These are phyloP conservation scores for Pseudopipra pipra DNA, from an alignment of 2,113 vertebrate genomes.

Conservation along the genomic window DNA sequence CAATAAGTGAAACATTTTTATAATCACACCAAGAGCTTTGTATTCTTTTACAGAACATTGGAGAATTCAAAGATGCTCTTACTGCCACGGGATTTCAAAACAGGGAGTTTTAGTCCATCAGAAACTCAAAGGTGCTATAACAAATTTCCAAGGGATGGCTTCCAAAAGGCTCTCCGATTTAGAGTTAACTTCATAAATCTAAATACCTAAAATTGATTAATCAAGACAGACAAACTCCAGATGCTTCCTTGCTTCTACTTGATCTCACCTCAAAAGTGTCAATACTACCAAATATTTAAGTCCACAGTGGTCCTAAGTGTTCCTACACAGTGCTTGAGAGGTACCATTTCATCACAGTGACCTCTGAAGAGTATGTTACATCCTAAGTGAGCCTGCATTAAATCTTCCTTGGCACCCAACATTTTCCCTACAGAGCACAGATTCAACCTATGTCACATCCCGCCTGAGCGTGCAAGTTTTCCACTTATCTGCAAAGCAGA, in stretches of 20 bases:
- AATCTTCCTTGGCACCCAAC: background rate
- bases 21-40: background rate
- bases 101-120: rapidly evolving
- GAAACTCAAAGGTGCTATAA: background rate
- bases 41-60: background rate
- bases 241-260: background rate
- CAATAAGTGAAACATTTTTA: background rate
- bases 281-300: background rate
- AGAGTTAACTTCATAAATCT: background rate
- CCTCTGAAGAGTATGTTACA: background rate
- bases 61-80: background rate
- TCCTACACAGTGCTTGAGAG: background rate
- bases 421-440: background rate
- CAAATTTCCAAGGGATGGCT: background rate
- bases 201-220: background rate
- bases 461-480: background rate
- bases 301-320: background rate
- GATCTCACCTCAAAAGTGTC: background rate
- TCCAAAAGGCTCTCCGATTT: background rate
- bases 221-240: background rate
- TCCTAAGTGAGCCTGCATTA: background rate
- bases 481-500: background rate
- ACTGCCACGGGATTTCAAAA: background rate
- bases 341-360: background rate
- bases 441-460: background rate